Conservation (phyloP, 2,797 vertebrate species). For the Phataginus tetradactyla region DNA sequence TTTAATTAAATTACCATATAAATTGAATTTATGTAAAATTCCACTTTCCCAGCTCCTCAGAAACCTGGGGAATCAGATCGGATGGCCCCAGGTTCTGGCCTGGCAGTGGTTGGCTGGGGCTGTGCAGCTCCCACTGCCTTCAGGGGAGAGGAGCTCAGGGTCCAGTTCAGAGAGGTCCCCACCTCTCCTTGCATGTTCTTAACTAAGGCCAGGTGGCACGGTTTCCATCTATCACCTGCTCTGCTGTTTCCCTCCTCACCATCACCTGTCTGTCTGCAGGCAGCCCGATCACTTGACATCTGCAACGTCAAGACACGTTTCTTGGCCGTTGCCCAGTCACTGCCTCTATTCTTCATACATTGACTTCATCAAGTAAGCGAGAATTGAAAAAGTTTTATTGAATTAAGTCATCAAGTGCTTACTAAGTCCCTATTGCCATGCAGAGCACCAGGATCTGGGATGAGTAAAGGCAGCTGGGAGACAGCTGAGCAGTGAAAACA, state of each 20-base stretch:
- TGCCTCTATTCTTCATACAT: not conserved
- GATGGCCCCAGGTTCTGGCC: not conserved
- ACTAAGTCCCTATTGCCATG: not conserved
- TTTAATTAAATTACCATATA: not conserved
- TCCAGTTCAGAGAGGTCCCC: not conserved
- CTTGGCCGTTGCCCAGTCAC: not conserved
- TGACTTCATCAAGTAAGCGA: not conserved
- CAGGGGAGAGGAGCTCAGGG: not conserved
- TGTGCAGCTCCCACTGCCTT: accelerated
- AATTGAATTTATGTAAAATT: not conserved
- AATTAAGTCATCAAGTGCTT: not conserved
- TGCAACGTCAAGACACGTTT: not conserved
- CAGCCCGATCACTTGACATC: not conserved
- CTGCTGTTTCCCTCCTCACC: not conserved
- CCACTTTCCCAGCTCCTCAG: slow-evolving; percentile 24
- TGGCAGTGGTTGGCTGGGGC: not conserved
- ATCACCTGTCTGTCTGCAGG: not conserved
- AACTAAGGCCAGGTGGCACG: not conserved
- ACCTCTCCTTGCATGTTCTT: not conserved
- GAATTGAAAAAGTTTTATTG: slow-evolving; percentile 10
- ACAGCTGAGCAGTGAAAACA: not conserved
- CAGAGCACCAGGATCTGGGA: not conserved
- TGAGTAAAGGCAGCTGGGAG: not conserved
- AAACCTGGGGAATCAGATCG: not conserved
- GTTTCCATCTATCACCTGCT: not conserved